Evolutionary conservation across 1,140 invertebrate species (phyloP).

Genomic region (Leptoteleia sp.): DNA sequence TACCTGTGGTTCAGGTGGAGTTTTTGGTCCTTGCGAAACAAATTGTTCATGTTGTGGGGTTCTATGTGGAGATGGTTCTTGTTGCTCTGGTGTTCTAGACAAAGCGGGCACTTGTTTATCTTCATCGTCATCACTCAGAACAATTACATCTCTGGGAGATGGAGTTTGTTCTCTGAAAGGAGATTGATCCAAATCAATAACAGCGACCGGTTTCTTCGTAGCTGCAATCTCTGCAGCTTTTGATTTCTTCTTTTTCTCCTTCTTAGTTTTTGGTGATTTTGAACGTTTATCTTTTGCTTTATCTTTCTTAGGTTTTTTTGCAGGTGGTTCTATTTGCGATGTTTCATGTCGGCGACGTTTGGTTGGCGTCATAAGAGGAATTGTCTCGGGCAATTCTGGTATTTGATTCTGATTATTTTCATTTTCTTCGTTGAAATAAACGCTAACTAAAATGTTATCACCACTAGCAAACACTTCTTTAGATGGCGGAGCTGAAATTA

Average conservation of each 20-base stretch:
- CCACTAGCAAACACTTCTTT: conserved; percentile 96
- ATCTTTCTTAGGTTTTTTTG: conserved; percentile 79
- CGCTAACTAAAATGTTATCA: conserved; percentile 94
- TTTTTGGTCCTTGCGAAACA: too few relatives aligned
- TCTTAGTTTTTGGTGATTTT: conserved; percentile 80
- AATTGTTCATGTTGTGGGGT: too few relatives aligned
- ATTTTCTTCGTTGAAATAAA: conserved; percentile 91
- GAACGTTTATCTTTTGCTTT: conserved; percentile 79
- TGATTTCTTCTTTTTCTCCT: conserved; percentile 81
- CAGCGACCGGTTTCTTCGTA: conserved; percentile 87
- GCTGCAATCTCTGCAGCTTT: conserved; percentile 81
- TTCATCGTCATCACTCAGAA: conserved; percentile 91
- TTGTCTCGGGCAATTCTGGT: conserved; percentile 76
- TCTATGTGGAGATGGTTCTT: too few relatives aligned
- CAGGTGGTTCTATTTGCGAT: conserved; percentile 63
- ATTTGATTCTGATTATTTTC: conserved; percentile 71
- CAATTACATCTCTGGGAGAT: conserved; percentile 89
- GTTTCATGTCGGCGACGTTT: conserved; percentile 75
- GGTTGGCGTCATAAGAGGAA: conserved; percentile 76
- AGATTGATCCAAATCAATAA: conserved; percentile 92
- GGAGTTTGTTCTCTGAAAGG: conserved; percentile 90
- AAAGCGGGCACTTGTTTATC: too few relatives aligned
- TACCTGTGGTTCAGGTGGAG: conserved; percentile 85
- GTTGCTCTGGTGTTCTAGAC: too few relatives aligned
- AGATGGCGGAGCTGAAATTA: conserved; percentile 82